Evolutionary conservation across 2,113 vertebrate species (phyloP).

Genomic region (Callospermophilus lateralis): DNA sequence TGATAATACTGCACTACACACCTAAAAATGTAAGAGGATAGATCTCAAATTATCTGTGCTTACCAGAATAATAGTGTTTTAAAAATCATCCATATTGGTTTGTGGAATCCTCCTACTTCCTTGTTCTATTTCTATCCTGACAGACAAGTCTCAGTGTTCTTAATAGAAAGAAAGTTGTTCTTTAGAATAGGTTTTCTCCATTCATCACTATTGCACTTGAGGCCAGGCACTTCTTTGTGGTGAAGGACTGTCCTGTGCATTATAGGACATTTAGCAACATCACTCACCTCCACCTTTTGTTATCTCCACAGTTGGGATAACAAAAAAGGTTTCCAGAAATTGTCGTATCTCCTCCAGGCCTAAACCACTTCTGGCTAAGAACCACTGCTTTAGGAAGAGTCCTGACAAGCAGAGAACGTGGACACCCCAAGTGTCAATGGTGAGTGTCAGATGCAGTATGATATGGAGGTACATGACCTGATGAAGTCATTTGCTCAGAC

Average conservation of each 20-base stretch:
- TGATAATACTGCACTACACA: not conserved
- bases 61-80: not conserved
- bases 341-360: not conserved
- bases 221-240: not conserved
- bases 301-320: not conserved
- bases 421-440: not conserved
- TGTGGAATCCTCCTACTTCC: not conserved
- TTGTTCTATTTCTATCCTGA: not conserved
- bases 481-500: not conserved
- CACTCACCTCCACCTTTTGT: not conserved
- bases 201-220: not conserved
- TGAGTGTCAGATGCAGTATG: not conserved
- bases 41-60: not conserved
- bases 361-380: not conserved
- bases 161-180: not conserved
- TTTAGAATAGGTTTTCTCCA: not conserved
- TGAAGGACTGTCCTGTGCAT: not conserved
- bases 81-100: not conserved
- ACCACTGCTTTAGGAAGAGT: not conserved
- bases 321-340: not conserved
- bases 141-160: not conserved
- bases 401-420: not conserved
- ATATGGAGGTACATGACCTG: not conserved
- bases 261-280: not conserved
- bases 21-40: not conserved